These are phyloP conservation scores for Tyto alba DNA, from an alignment of 2,113 vertebrate genomes.

Conservation along the genomic window DNA sequence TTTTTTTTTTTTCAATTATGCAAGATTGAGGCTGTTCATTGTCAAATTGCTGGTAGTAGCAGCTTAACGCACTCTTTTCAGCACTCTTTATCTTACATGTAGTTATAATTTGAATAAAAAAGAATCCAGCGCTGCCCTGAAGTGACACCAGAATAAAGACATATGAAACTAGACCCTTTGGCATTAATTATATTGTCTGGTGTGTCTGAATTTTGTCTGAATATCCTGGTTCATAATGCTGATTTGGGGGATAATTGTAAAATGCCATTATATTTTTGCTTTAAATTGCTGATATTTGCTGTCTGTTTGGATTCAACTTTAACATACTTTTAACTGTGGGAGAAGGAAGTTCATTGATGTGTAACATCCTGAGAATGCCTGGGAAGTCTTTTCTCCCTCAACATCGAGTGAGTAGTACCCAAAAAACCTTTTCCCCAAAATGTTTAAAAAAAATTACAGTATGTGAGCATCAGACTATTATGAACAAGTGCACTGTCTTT, in stretches of 20 bases:
- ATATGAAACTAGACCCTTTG: neutral
- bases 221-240: neutral
- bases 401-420: neutral
- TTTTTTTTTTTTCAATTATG: neutral
- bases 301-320: neutral
- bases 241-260: neutral
- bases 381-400: neutral
- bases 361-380: neutral
- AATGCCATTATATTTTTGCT: neutral
- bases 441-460: too few species aligned
- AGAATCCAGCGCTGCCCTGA: neutral
- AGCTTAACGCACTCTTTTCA: neutral
- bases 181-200: neutral
- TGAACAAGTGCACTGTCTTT: neutral
- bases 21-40: neutral
- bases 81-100: neutral
- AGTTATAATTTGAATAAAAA: neutral
- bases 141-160: neutral
- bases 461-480: neutral
- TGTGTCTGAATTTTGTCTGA: neutral
- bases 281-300: neutral
- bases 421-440: neutral
- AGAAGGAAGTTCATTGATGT: neutral
- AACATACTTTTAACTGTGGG: neutral
- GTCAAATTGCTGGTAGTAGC: neutral